Percentiles rank a stretch among this genome's conserved stretches.
Conservation (phyloP, 2,888 invertebrate genomes). For the Sphaerophoria rueppellii region DNA sequence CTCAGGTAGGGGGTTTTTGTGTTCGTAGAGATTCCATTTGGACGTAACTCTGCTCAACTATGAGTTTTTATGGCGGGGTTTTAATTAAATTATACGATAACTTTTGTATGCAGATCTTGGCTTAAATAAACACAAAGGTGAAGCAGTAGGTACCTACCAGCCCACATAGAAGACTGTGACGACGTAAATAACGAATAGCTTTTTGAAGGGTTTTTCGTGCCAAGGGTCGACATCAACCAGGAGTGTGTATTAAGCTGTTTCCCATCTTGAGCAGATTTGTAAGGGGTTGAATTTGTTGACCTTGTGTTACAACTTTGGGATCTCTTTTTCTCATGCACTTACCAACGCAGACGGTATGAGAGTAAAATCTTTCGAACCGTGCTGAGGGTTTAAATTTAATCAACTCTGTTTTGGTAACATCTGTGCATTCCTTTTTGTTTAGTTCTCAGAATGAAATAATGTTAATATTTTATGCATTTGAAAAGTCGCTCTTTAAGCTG, state of each 20-base stretch:
- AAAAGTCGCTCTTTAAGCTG: no score
- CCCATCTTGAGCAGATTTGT: background rate
- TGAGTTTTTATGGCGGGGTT: constrained; percentile 18
- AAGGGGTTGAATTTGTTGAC: constrained; percentile 12
- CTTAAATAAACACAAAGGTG: constrained; percentile 17
- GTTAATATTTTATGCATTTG: no score
- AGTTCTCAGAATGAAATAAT: no score
- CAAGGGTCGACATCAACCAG: background rate
- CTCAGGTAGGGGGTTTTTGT: background rate
- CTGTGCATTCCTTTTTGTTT: no score
- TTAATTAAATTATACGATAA: constrained; percentile 41
- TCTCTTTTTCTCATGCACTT: background rate
- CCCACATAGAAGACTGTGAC: background rate
- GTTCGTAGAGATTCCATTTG: constrained; percentile 19
- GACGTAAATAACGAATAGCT: background rate
- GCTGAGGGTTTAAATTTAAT: background rate
- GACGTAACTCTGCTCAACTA: constrained; percentile 17
- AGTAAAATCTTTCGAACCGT: background rate
- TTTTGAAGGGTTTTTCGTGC: background rate
- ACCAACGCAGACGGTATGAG: background rate
- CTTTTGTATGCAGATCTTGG: constrained; percentile 16
- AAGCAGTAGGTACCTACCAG: background rate
- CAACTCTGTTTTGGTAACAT: background rate
- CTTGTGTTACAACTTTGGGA: constrained; percentile 4
- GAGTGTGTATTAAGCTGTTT: background rate